Conservation (phyloP, 2,888 invertebrate genomes). For the Oxytorus armatus region DNA sequence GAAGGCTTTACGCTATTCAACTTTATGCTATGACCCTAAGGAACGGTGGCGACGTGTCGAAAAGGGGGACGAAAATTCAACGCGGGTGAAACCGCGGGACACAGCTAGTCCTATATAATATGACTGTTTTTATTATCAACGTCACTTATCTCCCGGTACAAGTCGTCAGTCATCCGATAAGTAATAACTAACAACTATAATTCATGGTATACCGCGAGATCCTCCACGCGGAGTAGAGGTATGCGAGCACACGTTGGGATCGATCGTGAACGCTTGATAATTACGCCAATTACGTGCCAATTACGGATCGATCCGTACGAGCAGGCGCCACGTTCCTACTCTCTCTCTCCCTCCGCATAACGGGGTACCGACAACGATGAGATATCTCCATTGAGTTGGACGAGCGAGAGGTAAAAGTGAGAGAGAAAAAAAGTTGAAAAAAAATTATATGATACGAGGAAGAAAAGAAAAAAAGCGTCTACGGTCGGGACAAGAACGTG, state of each 20-base stretch:
- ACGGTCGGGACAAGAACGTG: slow-evolving; percentile 65
- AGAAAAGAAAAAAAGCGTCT: slow-evolving; percentile 43
- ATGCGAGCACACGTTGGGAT: slow-evolving; percentile 46
- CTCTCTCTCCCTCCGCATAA: slow-evolving; percentile 38
- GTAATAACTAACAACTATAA: slow-evolving; percentile 46
- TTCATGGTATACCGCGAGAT: slow-evolving; percentile 34
- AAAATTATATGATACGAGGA: slow-evolving; percentile 16
- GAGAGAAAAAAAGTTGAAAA: slow-evolving; percentile 19
- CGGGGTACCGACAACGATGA: slow-evolving; percentile 41
- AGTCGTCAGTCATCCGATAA: slow-evolving; percentile 21
- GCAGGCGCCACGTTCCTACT: slow-evolving; percentile 58
- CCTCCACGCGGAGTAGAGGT: not conserved
- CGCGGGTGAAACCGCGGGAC: no score
- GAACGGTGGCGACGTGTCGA: no score
- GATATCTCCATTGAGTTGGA: slow-evolving; percentile 6
- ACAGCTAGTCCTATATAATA: no score
- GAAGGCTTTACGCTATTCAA: no score
- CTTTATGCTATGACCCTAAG: no score
- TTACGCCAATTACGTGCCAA: slow-evolving; percentile 75
- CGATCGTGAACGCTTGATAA: slow-evolving; percentile 72
- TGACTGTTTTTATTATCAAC: not conserved
- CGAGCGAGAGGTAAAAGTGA: slow-evolving; percentile 13
- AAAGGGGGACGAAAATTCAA: no score
- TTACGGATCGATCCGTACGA: slow-evolving; percentile 69
- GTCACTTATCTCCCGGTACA: not conserved